Evolutionary conservation across 2,797 vertebrate species (phyloP).

Genomic region (Chaenodraco wilsoni): DNA sequence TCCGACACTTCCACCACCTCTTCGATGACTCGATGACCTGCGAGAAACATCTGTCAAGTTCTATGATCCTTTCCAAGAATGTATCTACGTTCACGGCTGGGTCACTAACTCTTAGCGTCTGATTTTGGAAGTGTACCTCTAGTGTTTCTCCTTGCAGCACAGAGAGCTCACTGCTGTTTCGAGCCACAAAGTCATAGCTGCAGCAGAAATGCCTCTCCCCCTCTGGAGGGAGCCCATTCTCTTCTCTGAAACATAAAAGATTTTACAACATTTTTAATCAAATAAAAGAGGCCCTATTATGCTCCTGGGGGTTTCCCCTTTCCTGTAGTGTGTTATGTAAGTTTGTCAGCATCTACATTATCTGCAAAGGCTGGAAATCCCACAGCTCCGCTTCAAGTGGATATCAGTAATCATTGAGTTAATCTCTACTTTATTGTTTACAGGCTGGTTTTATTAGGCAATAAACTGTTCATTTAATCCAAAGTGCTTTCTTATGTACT

Average conservation of each 20-base stretch:
- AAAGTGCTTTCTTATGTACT: neutral
- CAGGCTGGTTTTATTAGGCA: neutral
- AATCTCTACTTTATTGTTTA: neutral
- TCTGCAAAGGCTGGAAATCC: too few relatives aligned
- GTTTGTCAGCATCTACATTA: too few relatives aligned
- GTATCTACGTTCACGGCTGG: neutral
- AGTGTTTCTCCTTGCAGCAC: conserved; percentile 87
- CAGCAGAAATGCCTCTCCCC: conserved; percentile 74
- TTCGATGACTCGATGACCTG: conserved; percentile 88
- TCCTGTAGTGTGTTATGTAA: too few relatives aligned
- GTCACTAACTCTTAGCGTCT: neutral
- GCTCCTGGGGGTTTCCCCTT: too few relatives aligned
- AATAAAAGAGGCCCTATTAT: too few relatives aligned
- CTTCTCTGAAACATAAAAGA: conserved; percentile 59
- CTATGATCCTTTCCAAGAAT: neutral
- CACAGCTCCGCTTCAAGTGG: too few relatives aligned
- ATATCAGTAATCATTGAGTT: neutral
- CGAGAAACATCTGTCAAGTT: conserved; percentile 2
- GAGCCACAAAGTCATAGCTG: conserved; percentile 90
- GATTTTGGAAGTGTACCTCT: conserved; percentile 77
- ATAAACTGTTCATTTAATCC: neutral
- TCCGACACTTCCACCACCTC: conserved; percentile 91
- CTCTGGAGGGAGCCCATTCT: conserved; percentile 52
- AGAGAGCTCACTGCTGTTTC: conserved; percentile 90
- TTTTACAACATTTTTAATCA: too few relatives aligned